Evolutionary conservation across 2,888 invertebrate genomes (phyloP).

Genomic region (Lasioglossum malachurum): DNA sequence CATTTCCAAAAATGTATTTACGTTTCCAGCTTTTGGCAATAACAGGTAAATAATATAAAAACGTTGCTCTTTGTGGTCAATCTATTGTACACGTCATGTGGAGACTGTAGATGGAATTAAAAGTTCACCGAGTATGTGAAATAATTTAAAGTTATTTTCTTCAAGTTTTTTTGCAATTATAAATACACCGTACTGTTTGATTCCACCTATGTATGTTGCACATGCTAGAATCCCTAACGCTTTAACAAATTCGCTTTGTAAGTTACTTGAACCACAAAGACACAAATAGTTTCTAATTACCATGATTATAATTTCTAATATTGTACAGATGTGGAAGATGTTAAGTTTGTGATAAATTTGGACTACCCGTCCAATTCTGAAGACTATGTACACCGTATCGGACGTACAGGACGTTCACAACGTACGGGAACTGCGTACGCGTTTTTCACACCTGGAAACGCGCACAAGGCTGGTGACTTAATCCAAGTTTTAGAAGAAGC

Average conservation of each 20-base stretch:
- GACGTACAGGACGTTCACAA: constrained; percentile 96
- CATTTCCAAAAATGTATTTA: constrained; percentile 84
- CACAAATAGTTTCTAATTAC: constrained; percentile 74
- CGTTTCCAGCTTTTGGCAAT: constrained; percentile 83
- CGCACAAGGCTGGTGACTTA: constrained; percentile 96
- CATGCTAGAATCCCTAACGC: constrained; percentile 56
- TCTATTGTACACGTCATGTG: constrained; percentile 68
- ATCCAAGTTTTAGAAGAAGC: constrained; percentile 97
- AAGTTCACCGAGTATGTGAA: constrained; percentile 16
- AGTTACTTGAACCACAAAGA: constrained; percentile 82
- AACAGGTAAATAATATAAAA: constrained; percentile 83
- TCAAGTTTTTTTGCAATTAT: neutral
- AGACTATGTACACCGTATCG: constrained; percentile 99
- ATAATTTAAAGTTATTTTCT: constrained; percentile 2
- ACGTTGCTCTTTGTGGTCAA: constrained; percentile 84
- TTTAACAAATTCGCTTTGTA: constrained; percentile 76
- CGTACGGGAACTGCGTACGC: constrained; percentile 98
- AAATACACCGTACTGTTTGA: constrained; percentile 44
- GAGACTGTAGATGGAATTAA: constrained; percentile 72
- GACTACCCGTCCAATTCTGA: constrained; percentile 99
- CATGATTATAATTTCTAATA: constrained; percentile 65
- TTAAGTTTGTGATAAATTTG: constrained; percentile 99
- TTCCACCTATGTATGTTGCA: constrained; percentile 70
- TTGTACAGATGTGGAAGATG: constrained; percentile 97
- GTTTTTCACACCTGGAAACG: constrained; percentile 96